Percentiles rank a stretch among this genome's conserved stretches.
Conservation (phyloP, 2,888 invertebrate genomes). For the Drosophila putrida region DNA sequence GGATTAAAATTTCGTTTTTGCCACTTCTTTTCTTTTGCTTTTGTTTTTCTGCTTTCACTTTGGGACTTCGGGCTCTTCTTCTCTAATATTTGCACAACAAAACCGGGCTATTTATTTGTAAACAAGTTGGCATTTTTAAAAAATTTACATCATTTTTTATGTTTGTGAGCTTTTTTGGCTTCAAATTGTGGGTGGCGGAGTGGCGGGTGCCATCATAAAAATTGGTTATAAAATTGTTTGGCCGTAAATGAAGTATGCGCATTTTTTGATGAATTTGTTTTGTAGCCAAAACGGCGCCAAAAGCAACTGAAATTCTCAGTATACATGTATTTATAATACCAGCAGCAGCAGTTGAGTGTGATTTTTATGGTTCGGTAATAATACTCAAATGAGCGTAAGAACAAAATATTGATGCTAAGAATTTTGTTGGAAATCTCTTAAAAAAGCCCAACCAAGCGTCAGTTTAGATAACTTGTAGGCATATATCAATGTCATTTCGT, state of each 20-base stretch:
- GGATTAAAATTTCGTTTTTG: conserved; percentile 72
- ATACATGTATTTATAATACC: conserved; percentile 26
- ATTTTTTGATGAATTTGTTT: conserved; percentile 76
- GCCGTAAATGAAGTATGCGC: conserved; percentile 72
- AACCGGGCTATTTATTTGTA: conserved; percentile 73
- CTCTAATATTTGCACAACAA: conserved; percentile 55
- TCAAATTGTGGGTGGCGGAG: conserved; percentile 1
- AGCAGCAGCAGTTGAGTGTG: conserved; percentile 50
- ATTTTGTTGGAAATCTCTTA: conserved; percentile 1
- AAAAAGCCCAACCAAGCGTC: conserved; percentile 40
- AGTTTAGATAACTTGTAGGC: conserved; percentile 23
- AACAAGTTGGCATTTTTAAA: conserved; percentile 73
- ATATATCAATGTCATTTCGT: conserved; percentile 15
- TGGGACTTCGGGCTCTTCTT: conserved; percentile 12
- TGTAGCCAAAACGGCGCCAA: conserved; percentile 53
- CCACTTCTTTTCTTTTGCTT: conserved; percentile 33
- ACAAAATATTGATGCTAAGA: conserved; percentile 17
- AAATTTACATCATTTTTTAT: conserved; percentile 75
- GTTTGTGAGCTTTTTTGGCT: conserved; percentile 38
- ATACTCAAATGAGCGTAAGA: conserved; percentile 40
- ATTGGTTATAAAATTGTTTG: conserved; percentile 77
- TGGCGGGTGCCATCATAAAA: conserved; percentile 55
- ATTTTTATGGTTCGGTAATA: conserved; percentile 60
- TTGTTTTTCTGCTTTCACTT: conserved; percentile 22
- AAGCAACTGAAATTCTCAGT: conserved; percentile 17